Base-by-base conservation (phyloP, 2,888 invertebrate genomes). In the Deilephila porcellus region DNA sequence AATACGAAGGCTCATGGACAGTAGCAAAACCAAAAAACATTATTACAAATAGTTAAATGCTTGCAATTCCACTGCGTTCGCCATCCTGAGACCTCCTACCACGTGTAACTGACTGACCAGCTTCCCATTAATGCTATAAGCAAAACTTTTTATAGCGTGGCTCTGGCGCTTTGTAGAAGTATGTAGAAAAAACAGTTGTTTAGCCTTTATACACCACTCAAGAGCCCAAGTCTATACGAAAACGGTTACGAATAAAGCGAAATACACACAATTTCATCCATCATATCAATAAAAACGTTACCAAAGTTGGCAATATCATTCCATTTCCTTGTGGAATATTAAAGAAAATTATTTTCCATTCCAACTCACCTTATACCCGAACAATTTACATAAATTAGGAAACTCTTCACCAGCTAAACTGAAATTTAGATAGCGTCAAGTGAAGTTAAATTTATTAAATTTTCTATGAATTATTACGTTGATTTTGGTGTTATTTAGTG, bases 371-470 rank as follows among this genome's bases (percentile, higher is more conserved):
- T 86, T 80, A 82, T 80, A 79, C 76, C 84, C 86, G 83, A 86
- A 90, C 90, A 91, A 91, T 91, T 87, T 91, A 87, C 90, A 91
- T 91, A 91, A 91, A 91, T 91, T 91, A 91, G 84, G 75, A 83
- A 89, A 89, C 83, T 88, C 86, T 82, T 86, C 85, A 88, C 86
- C 86, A 85, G 83, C 83, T 81, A 83, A 88, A 87, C 84, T 84
- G 79, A 81, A 85, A 85, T 85, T 87, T 80, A 83, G 88, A 90
- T 88, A 89, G 82, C 84, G 82, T 81, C 82, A 83, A 83, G 83
- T 79, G 80, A 84, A 85, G 83, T 86, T 84, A 79, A 86, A 86
- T 87, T 86, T 89, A 88, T 86, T 86, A 85, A 86, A 88, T 85
- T 86, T 80, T 79, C 80, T 75, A 74, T 81, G 83, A 85, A 85